Evolutionary conservation across 2,113 vertebrate species (phyloP).

Genomic region (Cottus gobio): DNA sequence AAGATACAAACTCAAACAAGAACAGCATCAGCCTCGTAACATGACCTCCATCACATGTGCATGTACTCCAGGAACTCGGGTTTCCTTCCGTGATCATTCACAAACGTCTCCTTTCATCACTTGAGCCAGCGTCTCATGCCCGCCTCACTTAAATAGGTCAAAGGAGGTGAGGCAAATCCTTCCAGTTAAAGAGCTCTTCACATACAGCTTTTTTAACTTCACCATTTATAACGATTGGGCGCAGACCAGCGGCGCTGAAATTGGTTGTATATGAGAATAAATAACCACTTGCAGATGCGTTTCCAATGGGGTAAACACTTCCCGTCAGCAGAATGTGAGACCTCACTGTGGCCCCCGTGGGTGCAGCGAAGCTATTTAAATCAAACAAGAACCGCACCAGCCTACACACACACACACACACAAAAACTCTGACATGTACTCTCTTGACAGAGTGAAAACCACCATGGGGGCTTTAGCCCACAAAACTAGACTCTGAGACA

Average conservation of each 20-base stretch:
- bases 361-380: conserved; percentile 47
- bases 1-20: background rate
- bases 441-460: conserved; percentile 56
- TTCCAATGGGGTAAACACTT: conserved; percentile 48
- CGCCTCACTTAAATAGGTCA: conserved; percentile 16
- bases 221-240: conserved; percentile 34
- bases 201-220: conserved; percentile 28
- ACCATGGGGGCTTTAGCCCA: conserved; percentile 35
- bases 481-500: conserved; percentile 33
- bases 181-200: conserved; percentile 35
- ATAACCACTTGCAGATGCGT: conserved; percentile 51
- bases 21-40: background rate
- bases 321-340: conserved; percentile 60
- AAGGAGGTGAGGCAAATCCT: conserved; percentile 49
- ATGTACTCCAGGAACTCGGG: background rate
- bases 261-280: conserved; percentile 61
- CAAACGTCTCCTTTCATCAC: conserved; percentile 3
- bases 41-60: conserved; percentile 4
- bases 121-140: conserved; percentile 12
- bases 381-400: conserved; percentile 25
- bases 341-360: conserved; percentile 29
- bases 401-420: background rate
- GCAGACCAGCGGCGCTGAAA: conserved; percentile 21
- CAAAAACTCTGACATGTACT: conserved; percentile 16
- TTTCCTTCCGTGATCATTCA: conserved; percentile 15